These are phyloP conservation scores for Phyllotreta striolata DNA, from an alignment of 2,888 invertebrate species.

Conservation along the genomic window DNA sequence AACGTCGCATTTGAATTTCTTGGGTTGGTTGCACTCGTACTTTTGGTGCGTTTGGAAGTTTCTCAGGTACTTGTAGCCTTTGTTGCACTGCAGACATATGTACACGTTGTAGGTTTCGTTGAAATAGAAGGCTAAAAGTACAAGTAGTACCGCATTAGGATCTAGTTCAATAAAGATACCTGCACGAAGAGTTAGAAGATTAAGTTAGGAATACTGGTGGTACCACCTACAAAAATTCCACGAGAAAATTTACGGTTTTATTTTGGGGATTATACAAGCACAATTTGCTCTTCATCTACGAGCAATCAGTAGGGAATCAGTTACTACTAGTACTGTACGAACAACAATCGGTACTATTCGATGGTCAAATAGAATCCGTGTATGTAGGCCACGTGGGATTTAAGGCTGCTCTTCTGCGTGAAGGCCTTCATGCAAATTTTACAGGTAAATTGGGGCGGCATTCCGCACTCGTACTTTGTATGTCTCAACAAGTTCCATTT, in stretches of 20 bases:
- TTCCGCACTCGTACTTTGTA: slow-evolving; percentile 70
- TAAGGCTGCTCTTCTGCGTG: slow-evolving; percentile 49
- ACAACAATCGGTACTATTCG: slow-evolving; percentile 26
- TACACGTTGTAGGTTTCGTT: slow-evolving; percentile 15
- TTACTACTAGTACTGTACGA: no score
- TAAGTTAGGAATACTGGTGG: no score
- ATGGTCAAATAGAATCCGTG: slow-evolving; percentile 44
- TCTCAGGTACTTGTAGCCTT: slow-evolving; percentile 73
- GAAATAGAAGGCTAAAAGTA: slow-evolving; percentile 3
- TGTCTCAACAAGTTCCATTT: slow-evolving; percentile 63
- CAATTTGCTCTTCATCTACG: no score
- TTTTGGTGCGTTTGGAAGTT: slow-evolving; percentile 65
- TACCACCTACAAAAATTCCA: no score
- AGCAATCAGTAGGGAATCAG: no score
- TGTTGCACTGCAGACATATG: slow-evolving; percentile 34
- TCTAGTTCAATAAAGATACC: no score
- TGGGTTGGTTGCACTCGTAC: slow-evolving; percentile 61
- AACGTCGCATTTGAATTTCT: slow-evolving; percentile 46
- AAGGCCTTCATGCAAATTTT: slow-evolving; percentile 49
- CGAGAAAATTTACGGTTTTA: no score
- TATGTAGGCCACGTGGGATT: slow-evolving; percentile 45
- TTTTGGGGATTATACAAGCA: no score
- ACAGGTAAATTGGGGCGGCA: slow-evolving; percentile 50
- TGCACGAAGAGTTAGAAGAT: no score
- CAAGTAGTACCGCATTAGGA: not conserved